phyloP scores from a whole-genome alignment of 2,888 invertebrate genomes.

The Hydraecia micacea region DNA sequence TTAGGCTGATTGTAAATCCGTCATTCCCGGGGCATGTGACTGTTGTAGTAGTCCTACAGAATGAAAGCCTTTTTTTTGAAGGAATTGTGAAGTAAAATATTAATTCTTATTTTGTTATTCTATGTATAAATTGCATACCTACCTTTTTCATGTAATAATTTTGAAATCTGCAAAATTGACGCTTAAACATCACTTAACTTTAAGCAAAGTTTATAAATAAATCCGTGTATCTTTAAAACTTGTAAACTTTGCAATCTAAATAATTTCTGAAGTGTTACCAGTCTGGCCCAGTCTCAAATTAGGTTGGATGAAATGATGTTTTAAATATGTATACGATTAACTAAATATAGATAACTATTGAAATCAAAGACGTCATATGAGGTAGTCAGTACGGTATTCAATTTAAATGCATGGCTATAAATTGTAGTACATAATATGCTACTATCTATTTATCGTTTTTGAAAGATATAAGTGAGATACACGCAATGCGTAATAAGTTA shows the following conservation, averaged over 20 bases:
- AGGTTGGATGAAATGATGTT: background rate
- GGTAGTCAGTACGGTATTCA: background rate
- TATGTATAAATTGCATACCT: too few relatives aligned
- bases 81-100: too few relatives aligned
- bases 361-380: slow-evolving; percentile 22
- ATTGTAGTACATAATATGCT: background rate
- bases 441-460: background rate
- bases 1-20: too few relatives aligned
- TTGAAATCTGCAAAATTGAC: too few relatives aligned
- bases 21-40: too few relatives aligned
- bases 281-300: background rate
- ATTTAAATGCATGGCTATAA: slow-evolving; percentile 27
- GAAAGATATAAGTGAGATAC: slow-evolving; percentile 6
- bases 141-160: too few relatives aligned
- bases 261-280: background rate
- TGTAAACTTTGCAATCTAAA: background rate
- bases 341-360: background rate
- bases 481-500: background rate
- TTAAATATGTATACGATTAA: background rate
- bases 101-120: too few relatives aligned
- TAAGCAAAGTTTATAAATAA: too few relatives aligned
- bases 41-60: too few relatives aligned
- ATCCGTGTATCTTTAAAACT: too few relatives aligned
- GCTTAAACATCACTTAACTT: too few relatives aligned
- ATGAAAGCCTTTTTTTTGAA: too few relatives aligned